These are phyloP conservation scores for Syngnathoides biaculeatus DNA, from an alignment of 2,113 vertebrate genomes.

Conservation along the genomic window DNA sequence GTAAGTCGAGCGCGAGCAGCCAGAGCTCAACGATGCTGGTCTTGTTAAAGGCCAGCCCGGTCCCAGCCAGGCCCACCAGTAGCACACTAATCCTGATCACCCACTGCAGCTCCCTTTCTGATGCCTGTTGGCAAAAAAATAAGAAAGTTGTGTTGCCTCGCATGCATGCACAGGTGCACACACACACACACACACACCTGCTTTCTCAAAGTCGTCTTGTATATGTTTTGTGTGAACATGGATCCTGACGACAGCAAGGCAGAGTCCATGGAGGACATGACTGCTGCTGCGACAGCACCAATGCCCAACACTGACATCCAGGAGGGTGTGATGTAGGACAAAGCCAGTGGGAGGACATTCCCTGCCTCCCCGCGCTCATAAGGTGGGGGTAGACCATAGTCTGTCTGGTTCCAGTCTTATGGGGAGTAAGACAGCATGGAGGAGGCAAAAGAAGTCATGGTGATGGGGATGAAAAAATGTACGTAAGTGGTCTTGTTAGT, in stretches of 20 bases:
- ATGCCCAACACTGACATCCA: slow-evolving; percentile 59
- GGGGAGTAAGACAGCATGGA: no score
- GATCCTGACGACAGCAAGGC: slow-evolving; percentile 55
- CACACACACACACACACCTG: slow-evolving; percentile 47
- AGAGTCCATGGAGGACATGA: slow-evolving; percentile 60
- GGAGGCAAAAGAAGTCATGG: slow-evolving; percentile 17
- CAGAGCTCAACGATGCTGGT: slow-evolving; percentile 69
- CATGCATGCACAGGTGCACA: not conserved
- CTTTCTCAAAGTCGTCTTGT: slow-evolving; percentile 73
- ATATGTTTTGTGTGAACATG: slow-evolving; percentile 58
- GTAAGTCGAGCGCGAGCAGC: slow-evolving; percentile 72
- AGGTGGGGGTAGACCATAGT: slow-evolving; percentile 71
- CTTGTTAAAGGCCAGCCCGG: slow-evolving; percentile 66
- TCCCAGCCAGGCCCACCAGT: slow-evolving; percentile 63
- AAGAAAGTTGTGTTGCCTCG: not conserved
- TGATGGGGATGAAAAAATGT: not conserved
- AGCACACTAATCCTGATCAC: slow-evolving; percentile 70
- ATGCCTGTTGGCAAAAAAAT: slow-evolving; percentile 55
- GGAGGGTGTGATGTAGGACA: slow-evolving; percentile 71
- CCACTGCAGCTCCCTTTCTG: slow-evolving; percentile 69
- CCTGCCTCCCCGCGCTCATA: slow-evolving; percentile 67
- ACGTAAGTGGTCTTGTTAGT: not conserved
- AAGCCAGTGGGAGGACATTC: slow-evolving; percentile 71
- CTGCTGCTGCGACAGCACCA: slow-evolving; percentile 50
- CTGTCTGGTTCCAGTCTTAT: slow-evolving; percentile 80